Evolutionary conservation across 1,140 invertebrate genomes (phyloP).

Genomic region (Battus philenor): DNA sequence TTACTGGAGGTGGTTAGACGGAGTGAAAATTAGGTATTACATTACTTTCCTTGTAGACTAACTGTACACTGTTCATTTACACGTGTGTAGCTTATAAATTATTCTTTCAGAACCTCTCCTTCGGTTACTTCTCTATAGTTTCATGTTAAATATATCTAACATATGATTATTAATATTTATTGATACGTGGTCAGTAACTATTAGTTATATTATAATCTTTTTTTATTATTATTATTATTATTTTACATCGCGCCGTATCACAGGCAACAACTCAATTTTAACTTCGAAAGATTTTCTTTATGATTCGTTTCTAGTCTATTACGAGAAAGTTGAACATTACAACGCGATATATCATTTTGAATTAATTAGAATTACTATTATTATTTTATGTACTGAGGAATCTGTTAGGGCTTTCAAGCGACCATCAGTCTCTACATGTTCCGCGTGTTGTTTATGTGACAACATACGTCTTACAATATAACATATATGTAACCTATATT

Average conservation of each 20-base stretch:
- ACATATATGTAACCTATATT: too few relatives aligned
- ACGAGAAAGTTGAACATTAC: constrained; percentile 52
- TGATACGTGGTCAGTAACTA: constrained; percentile 68
- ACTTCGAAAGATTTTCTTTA: constrained; percentile 47
- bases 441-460: too few relatives aligned
- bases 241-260: constrained; percentile 33
- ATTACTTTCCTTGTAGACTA: constrained; percentile 64
- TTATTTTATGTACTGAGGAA: constrained; percentile 16
- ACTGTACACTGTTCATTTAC: constrained; percentile 59
- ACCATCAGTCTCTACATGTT: constrained; percentile 10
- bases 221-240: too few relatives aligned
- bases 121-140: constrained; percentile 56
- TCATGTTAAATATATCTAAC: constrained; percentile 48
- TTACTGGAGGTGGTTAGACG: constrained; percentile 58
- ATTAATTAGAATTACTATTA: constrained; percentile 23
- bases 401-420: constrained; percentile 17
- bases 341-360: constrained; percentile 29
- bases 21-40: constrained; percentile 69
- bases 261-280: constrained; percentile 34
- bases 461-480: too few relatives aligned
- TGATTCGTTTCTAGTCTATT: constrained; percentile 69
- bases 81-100: constrained; percentile 59
- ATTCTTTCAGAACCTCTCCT: constrained; percentile 57
- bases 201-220: too few relatives aligned
- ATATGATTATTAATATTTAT: constrained; percentile 68